Evolutionary conservation across 2,888 invertebrate species (phyloP), one percentile per base, ranked within the genome.

Genomic region (Bhutanitis thaidina): DNA sequence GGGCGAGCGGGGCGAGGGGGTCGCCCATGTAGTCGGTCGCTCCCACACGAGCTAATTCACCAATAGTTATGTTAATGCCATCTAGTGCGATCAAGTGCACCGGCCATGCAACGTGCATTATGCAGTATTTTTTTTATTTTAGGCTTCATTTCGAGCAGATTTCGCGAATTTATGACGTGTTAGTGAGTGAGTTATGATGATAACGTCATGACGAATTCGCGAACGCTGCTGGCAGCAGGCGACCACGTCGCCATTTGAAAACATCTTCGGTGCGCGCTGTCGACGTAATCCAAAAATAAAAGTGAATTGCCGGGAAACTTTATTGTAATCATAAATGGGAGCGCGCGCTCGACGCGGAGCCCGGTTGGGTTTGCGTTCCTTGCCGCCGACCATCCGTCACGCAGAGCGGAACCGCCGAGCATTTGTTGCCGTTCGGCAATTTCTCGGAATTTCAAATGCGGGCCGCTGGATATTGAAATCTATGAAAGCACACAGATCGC

Each of bases 401-500:
- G 29, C 16, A 16, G 43, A 43, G 43, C 44, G 44, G 44, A 45
- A 37, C 37, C 36, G 27, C 10, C 15, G 37, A 25, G 7, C 41
- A 16, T 30, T 37, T 36, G 29, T 35, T 14, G 44, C 50, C 44
- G 45, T 27, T 38, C 35, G 8, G 29, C 41, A 16, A 48, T 29
- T 38, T 32, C 43, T 43, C 20, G 32, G 43, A 38, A 43, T 35
- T 20, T 49, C 12, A 10, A 37, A 37, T 32, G 37, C 49, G 44
- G 43, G 46, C 20, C 46, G 29, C 40, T 54, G 46, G 34, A 55
- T 55, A 59, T 58, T 57, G 47, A 57, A 58, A 61, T 54, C 55
- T 59, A 58, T 47, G 51, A 58, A 57, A 53, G 56, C 54, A 57
- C 58, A 53, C 44, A 56, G 57, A 60, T 57, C 45, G 37, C 36